Base-by-base conservation (phyloP, 1,140 invertebrate genomes). In the Leucophenga varia region DNA sequence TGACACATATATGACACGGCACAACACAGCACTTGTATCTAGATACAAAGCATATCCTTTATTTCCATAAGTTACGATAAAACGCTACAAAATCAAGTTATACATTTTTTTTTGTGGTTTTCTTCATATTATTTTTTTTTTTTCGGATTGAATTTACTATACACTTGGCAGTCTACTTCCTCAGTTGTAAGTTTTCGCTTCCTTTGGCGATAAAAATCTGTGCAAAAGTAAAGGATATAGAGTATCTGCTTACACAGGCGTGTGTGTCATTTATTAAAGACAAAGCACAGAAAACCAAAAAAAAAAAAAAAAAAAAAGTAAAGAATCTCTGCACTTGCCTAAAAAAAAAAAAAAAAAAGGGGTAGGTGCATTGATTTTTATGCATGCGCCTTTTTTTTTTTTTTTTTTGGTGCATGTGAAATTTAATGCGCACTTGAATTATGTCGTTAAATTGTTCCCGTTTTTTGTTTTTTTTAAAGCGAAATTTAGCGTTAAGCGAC, bases 101-200 rank as follows among this genome's bases (percentile, higher is more conserved):
- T 8, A 30, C 25, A 13, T 8, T 35, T 8, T 35, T 13, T 35
- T 35, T 35, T 35, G 12, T 8, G 4, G 13, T 13, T 35, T 6
- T 25, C 22, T 5, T 25, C 22, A 5, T 6, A 13, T 31, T 42
- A 3, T 32, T 19, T 38, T 1, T 49, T 32, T 45, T 36, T 40
- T n/a, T 42, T 50, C 21, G 41, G 34, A 41, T 19, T 50, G 43
- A 55, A 68, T 67, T 68, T 68, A 59, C 63, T 67, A 59, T 65
- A 39, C 47, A 45, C 38, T 37, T 19, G 10, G n/a, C 20, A 20
- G 43, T 34, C 43, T 50, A 61, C 59, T 65, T 65, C 61, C 61
- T 65, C 64, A 67, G 54, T 67, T 67, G 64, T 67, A 67, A 60
- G 64, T 68, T 67, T 67, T 67, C 64, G 64, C 64, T 67, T 67